Evolutionary conservation across 2,888 invertebrate species (phyloP), one percentile per base, ranked within the genome.

Genomic region (Chelonus formosanus): DNA sequence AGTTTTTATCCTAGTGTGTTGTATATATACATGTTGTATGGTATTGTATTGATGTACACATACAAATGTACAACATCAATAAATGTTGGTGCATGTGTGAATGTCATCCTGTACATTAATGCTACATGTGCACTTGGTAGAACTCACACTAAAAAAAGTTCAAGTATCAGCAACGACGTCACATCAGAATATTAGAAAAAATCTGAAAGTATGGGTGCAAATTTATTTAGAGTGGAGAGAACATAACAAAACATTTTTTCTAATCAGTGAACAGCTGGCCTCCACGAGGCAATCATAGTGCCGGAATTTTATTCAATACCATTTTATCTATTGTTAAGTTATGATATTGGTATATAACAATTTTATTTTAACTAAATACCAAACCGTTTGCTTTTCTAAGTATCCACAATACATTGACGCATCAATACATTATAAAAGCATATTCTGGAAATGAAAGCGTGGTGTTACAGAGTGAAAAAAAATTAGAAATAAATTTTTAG

Each of bases 371-470:
- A 50, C 6, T n/a, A 7, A 59, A 48, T 7, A 10, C 34, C 20
- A 10, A 55, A 47, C 10, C 48, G 10, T 48, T 3, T 54, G 3
- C 35, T 53, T 34, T n/a, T 45, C 6, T 10, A 10, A 58, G 10
- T 65, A 48, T 43, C 35, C 43, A 32, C 48, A 47, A 7, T 43
- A 60, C 34, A 32, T 54, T 31, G 43, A 48, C 36, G 43, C 52
- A 35, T 59, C 54, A 32, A 63, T 70, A 45, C 63, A 70, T 54
- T 65, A 65, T 58, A 53, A 63, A 31, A 63, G 67, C 53, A 65
- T 70, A 65, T 65, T 70, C 56, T 70, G 68, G 65, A 65, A 68
- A 43, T n/a, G 44, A 44, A 40, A 45, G 48, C 35, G 44, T 5
- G 31, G 10, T 6, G 43, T 34, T 50, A 35, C 5, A 20, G 31